Evolutionary conservation across 2,797 vertebrate species (phyloP).

Genomic region (Sebastes kiyomatsui): DNA sequence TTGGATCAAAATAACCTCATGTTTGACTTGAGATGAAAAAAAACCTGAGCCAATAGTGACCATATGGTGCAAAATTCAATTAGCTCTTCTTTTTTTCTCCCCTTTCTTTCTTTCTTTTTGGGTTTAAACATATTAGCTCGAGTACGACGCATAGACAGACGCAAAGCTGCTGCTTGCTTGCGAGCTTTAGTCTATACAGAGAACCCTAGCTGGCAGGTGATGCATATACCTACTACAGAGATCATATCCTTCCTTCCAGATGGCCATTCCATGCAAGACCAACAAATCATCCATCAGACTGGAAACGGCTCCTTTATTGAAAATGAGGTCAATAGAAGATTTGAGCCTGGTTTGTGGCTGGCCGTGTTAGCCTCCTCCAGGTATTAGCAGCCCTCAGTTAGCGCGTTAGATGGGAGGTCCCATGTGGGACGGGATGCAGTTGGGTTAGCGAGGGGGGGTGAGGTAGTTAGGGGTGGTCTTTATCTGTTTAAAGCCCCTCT

Average conservation of each 20-base stretch:
- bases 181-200: constrained; percentile 34
- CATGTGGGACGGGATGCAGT: constrained; percentile 48
- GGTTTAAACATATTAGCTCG: constrained; percentile 58
- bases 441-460: constrained; percentile 27
- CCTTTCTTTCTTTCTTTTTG: constrained; percentile 7
- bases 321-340: constrained; percentile 90
- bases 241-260: constrained; percentile 81
- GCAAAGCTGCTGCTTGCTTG: constrained; percentile 36
- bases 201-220: constrained; percentile 79
- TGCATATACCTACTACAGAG: constrained; percentile 79
- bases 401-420: constrained; percentile 59
- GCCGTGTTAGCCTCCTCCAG: constrained; percentile 72
- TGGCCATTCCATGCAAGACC: constrained; percentile 81
- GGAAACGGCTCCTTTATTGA: constrained; percentile 86
- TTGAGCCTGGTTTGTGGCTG: constrained; percentile 80
- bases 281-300: constrained; percentile 83
- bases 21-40: constrained; percentile 69
- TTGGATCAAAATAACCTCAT: constrained; percentile 73
- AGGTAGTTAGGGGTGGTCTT: constrained; percentile 79
- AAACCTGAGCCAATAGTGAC: constrained; percentile 54
- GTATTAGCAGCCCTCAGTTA: constrained; percentile 78
- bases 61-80: constrained; percentile 72
- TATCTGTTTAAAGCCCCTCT: constrained; percentile 87
- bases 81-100: constrained; percentile 14
- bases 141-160: constrained; percentile 38